Percentiles rank a stretch among this genome's conserved stretches.
Evolutionary conservation across 2,797 vertebrate genomes (phyloP).

Genomic region (Delichon dasypus): DNA sequence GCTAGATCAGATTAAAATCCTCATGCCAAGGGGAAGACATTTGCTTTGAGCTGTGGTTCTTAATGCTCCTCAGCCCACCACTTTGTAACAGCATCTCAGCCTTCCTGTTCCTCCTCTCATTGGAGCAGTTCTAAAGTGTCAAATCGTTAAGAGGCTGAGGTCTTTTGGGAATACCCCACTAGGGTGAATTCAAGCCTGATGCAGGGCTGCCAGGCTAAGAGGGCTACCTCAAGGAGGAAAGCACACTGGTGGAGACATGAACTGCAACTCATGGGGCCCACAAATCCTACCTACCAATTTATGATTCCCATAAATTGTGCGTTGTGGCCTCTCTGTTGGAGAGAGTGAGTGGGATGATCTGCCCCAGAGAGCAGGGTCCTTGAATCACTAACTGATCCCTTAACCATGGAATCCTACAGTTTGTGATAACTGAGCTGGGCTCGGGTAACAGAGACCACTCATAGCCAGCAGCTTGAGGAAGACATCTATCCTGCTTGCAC

Average conservation of each 20-base stretch:
- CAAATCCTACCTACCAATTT: rapidly evolving
- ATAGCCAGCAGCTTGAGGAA: not conserved
- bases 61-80: not conserved
- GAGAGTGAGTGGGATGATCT: not conserved
- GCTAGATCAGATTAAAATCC: conserved; percentile 37
- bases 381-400: not conserved
- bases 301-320: not conserved
- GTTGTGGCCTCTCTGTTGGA: not conserved
- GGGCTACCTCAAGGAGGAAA: not conserved
- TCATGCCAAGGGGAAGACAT: not conserved
- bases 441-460: not conserved
- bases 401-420: not conserved
- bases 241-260: rapidly evolving
- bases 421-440: not conserved
- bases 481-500: not conserved
- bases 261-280: rapidly evolving
- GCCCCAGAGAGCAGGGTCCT: not conserved
- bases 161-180: not conserved
- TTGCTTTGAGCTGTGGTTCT: not conserved
- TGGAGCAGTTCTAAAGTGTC: not conserved
- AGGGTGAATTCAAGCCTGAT: not conserved
- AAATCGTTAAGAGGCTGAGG: not conserved
- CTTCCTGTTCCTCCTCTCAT: not conserved
- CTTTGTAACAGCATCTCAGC: not conserved
- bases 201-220: not conserved